These are phyloP conservation scores for Brachyptera risi DNA, from an alignment of 2,888 invertebrate genomes.

Conservation along the genomic window DNA sequence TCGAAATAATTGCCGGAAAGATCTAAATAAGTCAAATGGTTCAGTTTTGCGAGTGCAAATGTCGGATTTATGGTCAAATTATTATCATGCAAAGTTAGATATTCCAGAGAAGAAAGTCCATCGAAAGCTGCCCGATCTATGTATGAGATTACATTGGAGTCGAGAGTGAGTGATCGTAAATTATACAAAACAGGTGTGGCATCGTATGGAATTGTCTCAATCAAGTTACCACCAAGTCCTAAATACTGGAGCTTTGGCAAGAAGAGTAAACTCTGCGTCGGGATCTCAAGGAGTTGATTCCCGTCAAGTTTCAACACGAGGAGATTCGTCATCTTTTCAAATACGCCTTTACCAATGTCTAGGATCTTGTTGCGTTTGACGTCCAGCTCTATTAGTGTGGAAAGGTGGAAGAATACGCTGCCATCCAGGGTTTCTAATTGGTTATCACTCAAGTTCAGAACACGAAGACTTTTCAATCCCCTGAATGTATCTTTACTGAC, in stretches of 20 bases:
- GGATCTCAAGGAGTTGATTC: conserved; percentile 75
- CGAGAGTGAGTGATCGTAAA: conserved; percentile 54
- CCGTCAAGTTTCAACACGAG: conserved; percentile 69
- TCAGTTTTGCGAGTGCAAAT: conserved; percentile 42
- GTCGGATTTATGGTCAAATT: conserved; percentile 61
- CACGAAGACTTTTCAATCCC: conserved; percentile 62
- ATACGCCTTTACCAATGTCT: conserved; percentile 65
- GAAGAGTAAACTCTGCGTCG: conserved; percentile 47
- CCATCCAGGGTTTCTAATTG: conserved; percentile 55
- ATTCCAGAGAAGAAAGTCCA: conserved; percentile 66
- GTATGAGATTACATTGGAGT: conserved; percentile 70
- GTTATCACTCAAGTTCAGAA: conserved; percentile 73
- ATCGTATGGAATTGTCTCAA: conserved; percentile 65
- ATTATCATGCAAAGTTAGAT: conserved; percentile 74
- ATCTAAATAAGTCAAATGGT: conserved; percentile 51
- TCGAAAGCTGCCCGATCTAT: conserved; percentile 70
- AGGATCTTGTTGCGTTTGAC: conserved; percentile 72
- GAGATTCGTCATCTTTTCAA: conserved; percentile 65
- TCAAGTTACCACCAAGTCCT: conserved; percentile 73
- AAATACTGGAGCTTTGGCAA: conserved; percentile 49
- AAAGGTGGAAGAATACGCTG: conserved; percentile 73
- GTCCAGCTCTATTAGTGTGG: conserved; percentile 67
- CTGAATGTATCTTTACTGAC: conserved; percentile 69
- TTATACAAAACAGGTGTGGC: conserved; percentile 56
- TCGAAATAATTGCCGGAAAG: conserved; percentile 3